These are phyloP conservation scores for Hystrix brachyura DNA, from an alignment of 2,113 vertebrate species.

Conservation along the genomic window DNA sequence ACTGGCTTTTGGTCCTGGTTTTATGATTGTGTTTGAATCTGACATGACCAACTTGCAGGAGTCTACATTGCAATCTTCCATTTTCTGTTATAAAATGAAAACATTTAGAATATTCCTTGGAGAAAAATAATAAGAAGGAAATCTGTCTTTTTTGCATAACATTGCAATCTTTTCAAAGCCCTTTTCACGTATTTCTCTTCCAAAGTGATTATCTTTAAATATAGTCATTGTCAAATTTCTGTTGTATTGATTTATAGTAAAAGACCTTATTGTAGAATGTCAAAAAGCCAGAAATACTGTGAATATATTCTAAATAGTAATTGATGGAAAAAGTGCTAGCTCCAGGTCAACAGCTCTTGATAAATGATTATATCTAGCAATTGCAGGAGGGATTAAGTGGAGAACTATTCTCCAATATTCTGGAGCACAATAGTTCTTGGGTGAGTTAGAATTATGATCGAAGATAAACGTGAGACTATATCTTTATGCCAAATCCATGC, in stretches of 20 bases:
- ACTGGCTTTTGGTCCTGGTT: constrained; percentile 77
- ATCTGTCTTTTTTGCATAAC: neutral
- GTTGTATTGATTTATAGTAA: constrained; percentile 20
- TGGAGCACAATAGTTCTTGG: neutral
- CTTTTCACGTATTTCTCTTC: constrained; percentile 50
- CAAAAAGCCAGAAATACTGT: constrained; percentile 51
- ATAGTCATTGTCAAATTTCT: constrained; percentile 41
- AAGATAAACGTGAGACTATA: neutral
- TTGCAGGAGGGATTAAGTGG: neutral
- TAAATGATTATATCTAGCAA: neutral
- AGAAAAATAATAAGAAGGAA: constrained; percentile 66
- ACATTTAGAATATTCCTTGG: constrained; percentile 64
- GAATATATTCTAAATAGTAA: constrained; percentile 8
- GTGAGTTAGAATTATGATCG: neutral
- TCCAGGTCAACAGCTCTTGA: neutral
- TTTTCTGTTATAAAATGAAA: constrained; percentile 79
- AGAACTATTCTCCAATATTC: neutral
- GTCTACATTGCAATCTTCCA: constrained; percentile 67
- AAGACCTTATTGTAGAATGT: constrained; percentile 32
- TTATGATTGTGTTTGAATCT: constrained; percentile 68
- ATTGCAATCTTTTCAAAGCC: constrained; percentile 57
- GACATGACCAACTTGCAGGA: neutral
- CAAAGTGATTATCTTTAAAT: constrained; percentile 36
- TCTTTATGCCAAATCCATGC: neutral
- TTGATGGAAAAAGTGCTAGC: neutral